Base-by-base conservation (phyloP, 2,797 vertebrate genomes). In the Artibeus jamaicensis region DNA sequence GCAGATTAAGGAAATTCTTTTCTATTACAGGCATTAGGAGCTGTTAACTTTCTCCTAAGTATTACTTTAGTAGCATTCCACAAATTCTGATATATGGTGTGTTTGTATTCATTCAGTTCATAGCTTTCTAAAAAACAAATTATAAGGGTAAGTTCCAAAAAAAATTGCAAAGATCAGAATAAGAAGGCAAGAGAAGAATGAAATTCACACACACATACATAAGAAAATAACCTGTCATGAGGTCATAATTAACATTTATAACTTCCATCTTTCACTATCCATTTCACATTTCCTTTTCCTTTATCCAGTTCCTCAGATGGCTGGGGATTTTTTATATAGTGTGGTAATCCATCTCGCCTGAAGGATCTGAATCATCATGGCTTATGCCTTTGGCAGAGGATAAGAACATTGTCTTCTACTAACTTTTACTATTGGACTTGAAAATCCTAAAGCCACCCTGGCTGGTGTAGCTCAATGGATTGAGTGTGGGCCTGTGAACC, bases 371-470 rank as follows among this genome's bases (percentile, higher is more conserved):
- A 32, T 86, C 86, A 70, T 50, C 70, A 21, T 4, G 59, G 21
- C 37, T 34, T 74, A 57, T 78, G 21, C 4, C 0, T 85, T 82
- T 96, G 68, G 59, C 50, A 37, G 21, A 18, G 2, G 10, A 19
- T 55, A 4, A 9, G 16, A 19, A 95, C 82, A 55, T 11, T 73
- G 29, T 86, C 55, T 48, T 82, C 44, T 65, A 3, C 78, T 50
- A 74, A n/a, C 62, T 62, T 76, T 89, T 74, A 82, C 22, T 50
- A 2, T 32, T 82, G 50, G 29, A 50, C 21, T 5, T 79, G 32
- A 71, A 92, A 94, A 83, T 39, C 44, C 62, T 92, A 48, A 95
- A 91, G n/a, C n/a, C n/a, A n/a, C n/a, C n/a, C n/a, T n/a, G n/a
- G n/a, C n/a, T n/a, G n/a, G n/a, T n/a, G n/a, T n/a, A n/a, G n/a